Conservation (phyloP, 2,888 invertebrate species). For the Lycia hirtaria region DNA sequence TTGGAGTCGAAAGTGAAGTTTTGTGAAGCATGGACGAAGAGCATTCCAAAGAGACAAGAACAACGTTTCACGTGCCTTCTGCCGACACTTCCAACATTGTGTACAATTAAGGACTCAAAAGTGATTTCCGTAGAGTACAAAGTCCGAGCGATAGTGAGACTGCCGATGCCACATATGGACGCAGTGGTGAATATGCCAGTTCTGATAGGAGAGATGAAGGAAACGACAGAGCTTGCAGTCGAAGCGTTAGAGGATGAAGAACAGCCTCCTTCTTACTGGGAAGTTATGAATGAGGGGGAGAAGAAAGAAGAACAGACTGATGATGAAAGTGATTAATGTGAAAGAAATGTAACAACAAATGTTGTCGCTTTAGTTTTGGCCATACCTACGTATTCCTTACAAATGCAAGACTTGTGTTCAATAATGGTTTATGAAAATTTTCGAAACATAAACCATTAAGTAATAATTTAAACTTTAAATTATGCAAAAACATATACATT, state of each 20-base stretch:
- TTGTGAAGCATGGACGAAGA: not conserved
- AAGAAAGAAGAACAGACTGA: no score
- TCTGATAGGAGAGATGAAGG: not conserved
- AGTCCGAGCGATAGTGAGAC: slow-evolving; percentile 23
- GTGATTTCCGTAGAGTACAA: slow-evolving; percentile 28
- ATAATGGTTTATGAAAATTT: no score
- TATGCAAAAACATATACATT: no score
- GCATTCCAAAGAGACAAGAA: slow-evolving; percentile 1
- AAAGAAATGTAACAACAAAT: no score
- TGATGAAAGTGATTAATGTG: not conserved
- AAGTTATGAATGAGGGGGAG: not conserved
- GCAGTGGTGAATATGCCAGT: slow-evolving; percentile 1
- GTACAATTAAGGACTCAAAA: slow-evolving; percentile 26
- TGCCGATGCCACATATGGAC: slow-evolving; percentile 31
- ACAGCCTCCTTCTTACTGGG: not conserved
- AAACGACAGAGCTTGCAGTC: not conserved
- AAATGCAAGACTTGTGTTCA: no score
- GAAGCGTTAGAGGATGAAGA: not conserved
- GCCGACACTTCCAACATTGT: slow-evolving; percentile 25
- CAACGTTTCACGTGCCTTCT: slow-evolving; percentile 1
- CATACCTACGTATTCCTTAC: no score
- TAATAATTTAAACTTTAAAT: no score
- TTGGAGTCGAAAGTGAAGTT: slow-evolving; percentile 6
- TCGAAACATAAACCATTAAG: no score
- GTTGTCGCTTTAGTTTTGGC: no score